Conservation (phyloP, 2,888 invertebrate species). For the Nebria salina region DNA sequence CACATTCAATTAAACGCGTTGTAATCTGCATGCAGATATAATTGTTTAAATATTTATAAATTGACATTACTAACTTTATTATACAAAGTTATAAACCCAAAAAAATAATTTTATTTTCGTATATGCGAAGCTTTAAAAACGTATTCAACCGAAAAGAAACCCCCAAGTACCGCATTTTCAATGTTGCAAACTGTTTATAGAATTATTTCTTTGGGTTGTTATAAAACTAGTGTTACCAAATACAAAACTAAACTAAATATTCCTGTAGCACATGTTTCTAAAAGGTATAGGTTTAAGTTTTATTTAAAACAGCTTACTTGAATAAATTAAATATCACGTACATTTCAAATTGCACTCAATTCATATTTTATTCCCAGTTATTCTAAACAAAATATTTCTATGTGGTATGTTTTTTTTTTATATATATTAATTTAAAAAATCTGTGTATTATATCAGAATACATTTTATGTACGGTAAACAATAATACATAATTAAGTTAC, state of each 20-base stretch:
- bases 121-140: not conserved
- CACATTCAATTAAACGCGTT: conserved; percentile 11
- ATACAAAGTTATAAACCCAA: not conserved
- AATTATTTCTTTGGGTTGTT: conserved; percentile 16
- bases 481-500: conserved; percentile 28
- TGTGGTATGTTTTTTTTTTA: not conserved
- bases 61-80: conserved; percentile 5
- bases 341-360: conserved; percentile 8
- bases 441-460: conserved; percentile 27
- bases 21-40: conserved; percentile 18
- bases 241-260: conserved; percentile 3
- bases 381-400: conserved; percentile 13
- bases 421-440: conserved; percentile 8
- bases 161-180: not conserved
- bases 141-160: not conserved
- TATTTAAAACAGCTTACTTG: conserved; percentile 5
- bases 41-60: not conserved
- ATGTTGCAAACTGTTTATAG: not conserved
- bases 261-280: not conserved
- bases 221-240: not conserved
- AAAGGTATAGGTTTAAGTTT: not conserved
- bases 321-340: not conserved
- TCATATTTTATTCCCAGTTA: conserved; percentile 10
- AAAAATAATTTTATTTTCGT: not conserved
- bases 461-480: conserved; percentile 33